Base-by-base conservation (phyloP, 2,888 invertebrate genomes). In the Drosophila leonis region DNA sequence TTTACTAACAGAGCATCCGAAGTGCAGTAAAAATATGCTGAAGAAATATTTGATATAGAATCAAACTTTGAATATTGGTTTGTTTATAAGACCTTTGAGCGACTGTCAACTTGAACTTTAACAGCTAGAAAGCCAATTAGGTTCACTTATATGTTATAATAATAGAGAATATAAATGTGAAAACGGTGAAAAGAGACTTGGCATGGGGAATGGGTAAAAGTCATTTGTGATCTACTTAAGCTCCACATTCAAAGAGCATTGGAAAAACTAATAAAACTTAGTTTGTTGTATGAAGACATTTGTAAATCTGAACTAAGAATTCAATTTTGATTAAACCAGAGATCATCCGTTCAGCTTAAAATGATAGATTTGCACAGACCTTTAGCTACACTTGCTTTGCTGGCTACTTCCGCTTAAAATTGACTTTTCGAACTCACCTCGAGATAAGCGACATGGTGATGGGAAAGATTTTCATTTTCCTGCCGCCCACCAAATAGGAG, bases 361-460 rank as follows among this genome's bases (percentile, higher is more conserved):
- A 37, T n/a, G 6, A 7, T 15, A n/a, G n/a, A n/a, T 39, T 2
- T 7, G n/a, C 18, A 18, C 9, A 18, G 8, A 39, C 8, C 10
- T 9, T 7, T 0, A 18, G 7, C 9, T 18, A n/a, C 4, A 1
- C 18, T 41, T 4, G 24, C 18, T 7, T 7, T 3, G 0, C 42
- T 4, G 4, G n/a, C 8, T n/a, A n/a, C 2, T 8, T 8, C 7
- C 8, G 24, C 8, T 39, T 12, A 1, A 20, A 33, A 3, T 9
- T 9, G 2, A 12, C 2, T 10, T 12, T 27, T 15, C 15, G 6
- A n/a, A 51, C 90, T 90, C 76, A 95, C 95, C 95, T 96, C 18
- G 96, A 96, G 83, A 96, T 94, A 8, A 97, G 93, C 1, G 96
- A 96, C 94, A 96, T 94, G 56, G 95, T 94, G 37, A 96, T 94